Conservation (phyloP, 2,888 invertebrate species). For the Microdon myrmicae region DNA sequence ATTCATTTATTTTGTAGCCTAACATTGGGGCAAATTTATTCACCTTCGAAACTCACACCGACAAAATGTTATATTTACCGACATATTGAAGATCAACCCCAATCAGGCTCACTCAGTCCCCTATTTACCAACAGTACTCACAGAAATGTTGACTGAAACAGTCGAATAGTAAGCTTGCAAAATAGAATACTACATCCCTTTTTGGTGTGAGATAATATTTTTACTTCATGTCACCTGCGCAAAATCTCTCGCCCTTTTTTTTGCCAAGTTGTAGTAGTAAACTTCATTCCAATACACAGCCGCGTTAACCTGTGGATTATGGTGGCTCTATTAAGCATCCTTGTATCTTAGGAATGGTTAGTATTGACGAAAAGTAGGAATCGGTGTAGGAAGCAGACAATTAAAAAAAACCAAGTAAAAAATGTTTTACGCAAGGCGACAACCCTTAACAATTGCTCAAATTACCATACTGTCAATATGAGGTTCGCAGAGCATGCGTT, state of each 20-base stretch:
- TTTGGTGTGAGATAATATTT: slow-evolving; percentile 33
- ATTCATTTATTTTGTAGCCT: slow-evolving; percentile 41
- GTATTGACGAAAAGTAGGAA: slow-evolving; percentile 19
- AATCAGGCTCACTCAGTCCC: slow-evolving; percentile 48
- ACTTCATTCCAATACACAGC: slow-evolving; percentile 45
- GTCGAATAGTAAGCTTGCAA: slow-evolving; percentile 53
- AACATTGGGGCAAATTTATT: slow-evolving; percentile 47
- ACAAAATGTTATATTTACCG: slow-evolving; percentile 38
- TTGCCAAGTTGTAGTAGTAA: slow-evolving; percentile 35
- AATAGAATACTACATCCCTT: slow-evolving; percentile 45
- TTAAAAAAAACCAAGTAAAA: slow-evolving; percentile 31
- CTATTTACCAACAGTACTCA: slow-evolving; percentile 35
- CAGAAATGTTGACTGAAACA: slow-evolving; percentile 46
- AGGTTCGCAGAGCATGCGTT: slow-evolving; percentile 45
- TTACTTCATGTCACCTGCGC: slow-evolving; percentile 44
- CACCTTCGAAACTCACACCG: slow-evolving; percentile 45
- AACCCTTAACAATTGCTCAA: slow-evolving; percentile 50
- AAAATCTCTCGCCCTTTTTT: slow-evolving; percentile 51
- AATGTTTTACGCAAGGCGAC: slow-evolving; percentile 41
- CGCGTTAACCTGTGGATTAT: slow-evolving; percentile 50
- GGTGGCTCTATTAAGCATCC: slow-evolving; percentile 19
- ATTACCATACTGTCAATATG: slow-evolving; percentile 42
- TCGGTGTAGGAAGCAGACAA: slow-evolving; percentile 37
- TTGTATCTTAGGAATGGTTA: slow-evolving; percentile 14
- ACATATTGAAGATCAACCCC: slow-evolving; percentile 51